These are phyloP conservation scores for Arge pagana DNA, from an alignment of 2,888 invertebrate genomes.

Conservation along the genomic window DNA sequence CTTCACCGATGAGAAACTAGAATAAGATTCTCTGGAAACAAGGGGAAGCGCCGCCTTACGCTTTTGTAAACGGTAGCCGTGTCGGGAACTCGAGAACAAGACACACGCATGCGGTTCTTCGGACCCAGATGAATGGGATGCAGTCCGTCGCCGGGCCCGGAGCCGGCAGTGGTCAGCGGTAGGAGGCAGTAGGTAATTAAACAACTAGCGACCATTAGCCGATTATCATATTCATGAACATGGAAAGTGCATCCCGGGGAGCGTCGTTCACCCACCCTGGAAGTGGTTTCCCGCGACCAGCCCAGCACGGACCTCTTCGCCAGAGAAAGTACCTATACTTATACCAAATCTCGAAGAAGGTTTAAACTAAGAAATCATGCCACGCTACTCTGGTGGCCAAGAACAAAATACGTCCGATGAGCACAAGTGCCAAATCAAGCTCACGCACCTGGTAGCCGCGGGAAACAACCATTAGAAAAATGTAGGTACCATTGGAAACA, in stretches of 20 bases:
- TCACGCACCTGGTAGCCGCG: too few relatives aligned
- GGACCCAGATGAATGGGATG: slow-evolving; percentile 40
- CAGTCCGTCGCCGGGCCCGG: slow-evolving; percentile 38
- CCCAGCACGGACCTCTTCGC: not conserved
- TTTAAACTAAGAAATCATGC: slow-evolving; percentile 14
- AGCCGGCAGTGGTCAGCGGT: slow-evolving; percentile 31
- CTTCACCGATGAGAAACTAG: too few relatives aligned
- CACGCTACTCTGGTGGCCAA: slow-evolving; percentile 20
- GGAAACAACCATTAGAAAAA: too few relatives aligned
- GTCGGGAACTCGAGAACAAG: slow-evolving; percentile 38
- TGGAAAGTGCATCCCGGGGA: slow-evolving; percentile 53
- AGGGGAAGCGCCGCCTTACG: slow-evolving; percentile 15
- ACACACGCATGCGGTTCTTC: slow-evolving; percentile 40
- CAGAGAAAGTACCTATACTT: too few relatives aligned
- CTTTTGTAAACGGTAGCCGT: slow-evolving; percentile 25
- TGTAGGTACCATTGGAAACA: too few relatives aligned
- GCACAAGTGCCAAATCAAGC: too few relatives aligned
- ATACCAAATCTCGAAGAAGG: too few relatives aligned
- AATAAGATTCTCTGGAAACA: too few relatives aligned
- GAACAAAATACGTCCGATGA: too few relatives aligned
- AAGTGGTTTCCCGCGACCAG: too few relatives aligned
- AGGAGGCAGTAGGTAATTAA: slow-evolving; percentile 53
- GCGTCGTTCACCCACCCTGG: slow-evolving; percentile 19
- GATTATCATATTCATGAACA: slow-evolving; percentile 59
- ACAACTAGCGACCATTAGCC: slow-evolving; percentile 57